Evolutionary conservation across 2,888 invertebrate genomes (phyloP).

Genomic region (Pandemis corylana): DNA sequence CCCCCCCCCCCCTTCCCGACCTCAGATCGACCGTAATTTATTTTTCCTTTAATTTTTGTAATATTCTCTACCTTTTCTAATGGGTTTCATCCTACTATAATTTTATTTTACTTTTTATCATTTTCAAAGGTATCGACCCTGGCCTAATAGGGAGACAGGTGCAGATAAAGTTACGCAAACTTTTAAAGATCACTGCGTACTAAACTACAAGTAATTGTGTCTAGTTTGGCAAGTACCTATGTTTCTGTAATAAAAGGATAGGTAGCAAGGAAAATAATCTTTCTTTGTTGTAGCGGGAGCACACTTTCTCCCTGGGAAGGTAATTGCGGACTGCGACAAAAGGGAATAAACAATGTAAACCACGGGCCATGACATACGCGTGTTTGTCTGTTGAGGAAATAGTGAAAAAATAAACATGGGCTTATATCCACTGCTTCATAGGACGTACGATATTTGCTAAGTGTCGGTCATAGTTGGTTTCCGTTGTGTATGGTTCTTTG

Average conservation of each 20-base stretch:
- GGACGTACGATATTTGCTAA: background rate
- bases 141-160: too few relatives aligned
- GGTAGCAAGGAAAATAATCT: conserved; percentile 9
- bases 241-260: conserved; percentile 2
- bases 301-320: conserved; percentile 1
- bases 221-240: background rate
- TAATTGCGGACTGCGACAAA: conserved; percentile 27
- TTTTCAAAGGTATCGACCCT: too few relatives aligned
- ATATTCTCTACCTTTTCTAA: too few relatives aligned
- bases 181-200: background rate
- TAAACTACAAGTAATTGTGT: conserved; percentile 2
- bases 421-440: conserved; percentile 6
- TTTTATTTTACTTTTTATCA: too few relatives aligned
- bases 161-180: too few relatives aligned
- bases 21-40: too few relatives aligned
- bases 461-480: background rate
- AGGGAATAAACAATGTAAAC: conserved; percentile 27
- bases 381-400: background rate
- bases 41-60: too few relatives aligned
- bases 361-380: background rate
- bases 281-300: conserved; percentile 24
- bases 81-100: too few relatives aligned
- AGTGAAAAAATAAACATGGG: conserved; percentile 11
- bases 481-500: background rate
- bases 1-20: too few relatives aligned